Conservation (phyloP, 2,888 invertebrate genomes). For the Cephalotes varians region DNA sequence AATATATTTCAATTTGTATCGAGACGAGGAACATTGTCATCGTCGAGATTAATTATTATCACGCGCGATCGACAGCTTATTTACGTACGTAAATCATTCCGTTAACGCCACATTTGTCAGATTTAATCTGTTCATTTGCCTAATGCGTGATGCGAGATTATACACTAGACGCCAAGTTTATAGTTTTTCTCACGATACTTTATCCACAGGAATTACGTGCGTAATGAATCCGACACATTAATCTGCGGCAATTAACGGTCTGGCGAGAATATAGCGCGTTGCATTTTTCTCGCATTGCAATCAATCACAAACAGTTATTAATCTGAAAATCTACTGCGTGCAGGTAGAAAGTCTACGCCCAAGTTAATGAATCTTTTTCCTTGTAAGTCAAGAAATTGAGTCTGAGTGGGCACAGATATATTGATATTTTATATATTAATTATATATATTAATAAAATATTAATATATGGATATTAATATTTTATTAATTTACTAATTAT, state of each 20-base stretch:
- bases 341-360: neutral
- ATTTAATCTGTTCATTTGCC: slow-evolving; percentile 45
- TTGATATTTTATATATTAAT: neutral
- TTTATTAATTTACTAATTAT: neutral
- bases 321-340: slow-evolving; percentile 28
- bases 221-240: slow-evolving; percentile 54
- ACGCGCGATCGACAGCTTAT: slow-evolving; percentile 42
- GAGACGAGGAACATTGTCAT: neutral
- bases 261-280: neutral
- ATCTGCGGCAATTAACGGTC: slow-evolving; percentile 25
- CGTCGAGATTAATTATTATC: slow-evolving; percentile 1
- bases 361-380: slow-evolving; percentile 4
- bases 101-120: slow-evolving; percentile 39
- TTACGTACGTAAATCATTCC: slow-evolving; percentile 13
- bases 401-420: neutral
- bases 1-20: slow-evolving; percentile 18
- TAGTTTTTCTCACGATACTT: slow-evolving; percentile 66
- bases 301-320: slow-evolving; percentile 33
- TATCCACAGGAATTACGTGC: slow-evolving; percentile 61
- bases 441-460: no score
- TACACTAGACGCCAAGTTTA: slow-evolving; percentile 41
- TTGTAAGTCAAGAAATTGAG: neutral
- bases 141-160: slow-evolving; percentile 51
- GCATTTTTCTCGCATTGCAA: slow-evolving; percentile 6
- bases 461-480: neutral